Base-by-base conservation (phyloP, 2,797 vertebrate species). In the Uromys caudimaculatus region DNA sequence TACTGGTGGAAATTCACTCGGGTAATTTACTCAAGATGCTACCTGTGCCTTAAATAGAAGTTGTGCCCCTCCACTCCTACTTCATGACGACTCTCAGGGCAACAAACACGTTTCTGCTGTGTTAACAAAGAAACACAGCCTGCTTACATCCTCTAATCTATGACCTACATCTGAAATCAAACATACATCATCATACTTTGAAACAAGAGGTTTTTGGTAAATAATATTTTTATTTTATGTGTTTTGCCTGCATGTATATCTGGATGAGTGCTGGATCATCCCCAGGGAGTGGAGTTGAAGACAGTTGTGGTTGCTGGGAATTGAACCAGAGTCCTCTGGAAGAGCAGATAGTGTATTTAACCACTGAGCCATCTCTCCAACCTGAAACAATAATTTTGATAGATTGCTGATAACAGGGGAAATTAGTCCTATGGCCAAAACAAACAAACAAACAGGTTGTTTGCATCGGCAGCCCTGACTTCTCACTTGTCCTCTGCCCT, bases 101-200 rank as follows among this genome's bases (percentile, higher is more conserved):
- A 64, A 86, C 89, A 95, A 69, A 91, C 23, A 58, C 47, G 84
- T 87, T 64, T 94, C 93, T 75, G 41, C 11, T 90, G 58, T 91
- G 71, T 91, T 56, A 95, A 91, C 75, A 94, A 29, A 91, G 71
- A 89, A 95, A 89, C 75, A 83, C 52, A 81, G 47, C 64, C 84
- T 94, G n/a, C 14, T 58, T 77, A 35, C 24, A 23, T 67, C 32
- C 58, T 86, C 47, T n/a, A 54, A 27, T 73, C 76, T 97, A 16
- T 27, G 86, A 64, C 69, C 29, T 23, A 87, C 21, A 69, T 91
- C 73, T 89, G 38, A 96, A 93, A 84, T 71, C 93, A 93, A 88
- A 58, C 1, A 0, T 93, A 75, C 91, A n/a, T 73, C n/a, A 50
- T 93, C 47, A 75, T 19, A 23, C 27, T 16, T 2, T 41, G 35